Percentiles rank a stretch among this genome's conserved stretches.
phyloP scores from a whole-genome alignment of 2,888 invertebrate genomes.

The Dryobota labecula region DNA sequence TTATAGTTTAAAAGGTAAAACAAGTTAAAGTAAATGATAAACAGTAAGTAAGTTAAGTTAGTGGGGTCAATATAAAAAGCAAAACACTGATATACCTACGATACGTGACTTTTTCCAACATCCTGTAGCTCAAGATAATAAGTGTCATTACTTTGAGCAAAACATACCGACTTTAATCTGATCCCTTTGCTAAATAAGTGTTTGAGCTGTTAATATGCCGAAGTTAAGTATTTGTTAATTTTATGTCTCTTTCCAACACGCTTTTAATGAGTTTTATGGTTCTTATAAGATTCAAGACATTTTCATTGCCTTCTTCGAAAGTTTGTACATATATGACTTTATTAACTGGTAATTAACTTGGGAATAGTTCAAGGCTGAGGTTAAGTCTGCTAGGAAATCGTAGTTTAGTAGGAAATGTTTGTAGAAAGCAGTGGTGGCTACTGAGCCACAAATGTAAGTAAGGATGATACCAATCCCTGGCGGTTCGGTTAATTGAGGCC shows the following conservation, averaged over 20 bases:
- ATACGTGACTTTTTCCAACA: constrained; percentile 18
- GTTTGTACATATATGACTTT: background rate
- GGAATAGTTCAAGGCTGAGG: background rate
- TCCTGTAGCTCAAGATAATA: constrained; percentile 23
- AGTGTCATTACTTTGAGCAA: constrained; percentile 42
- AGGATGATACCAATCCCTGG: too few relatives aligned
- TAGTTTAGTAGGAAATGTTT: too few relatives aligned
- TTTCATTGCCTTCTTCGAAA: constrained; percentile 2
- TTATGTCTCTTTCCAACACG: constrained; percentile 22
- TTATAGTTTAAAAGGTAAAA: too few relatives aligned
- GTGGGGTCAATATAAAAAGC: background rate
- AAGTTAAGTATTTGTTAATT: constrained; percentile 42
- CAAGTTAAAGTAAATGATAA: background rate
- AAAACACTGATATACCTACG: background rate
- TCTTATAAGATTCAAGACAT: constrained; percentile 1
- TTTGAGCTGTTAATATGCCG: constrained; percentile 24
- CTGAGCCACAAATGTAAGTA: too few relatives aligned
- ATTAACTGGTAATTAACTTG: background rate
- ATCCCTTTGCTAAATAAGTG: constrained; percentile 40
- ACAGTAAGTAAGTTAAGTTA: background rate
- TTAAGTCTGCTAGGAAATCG: too few relatives aligned
- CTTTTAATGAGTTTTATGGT: constrained; percentile 22
- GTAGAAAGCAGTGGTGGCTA: too few relatives aligned
- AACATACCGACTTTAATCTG: constrained; percentile 42
- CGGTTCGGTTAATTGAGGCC: too few relatives aligned